Conservation (phyloP, 2,113 vertebrate species). For the Pachypanchax playfairii region DNA sequence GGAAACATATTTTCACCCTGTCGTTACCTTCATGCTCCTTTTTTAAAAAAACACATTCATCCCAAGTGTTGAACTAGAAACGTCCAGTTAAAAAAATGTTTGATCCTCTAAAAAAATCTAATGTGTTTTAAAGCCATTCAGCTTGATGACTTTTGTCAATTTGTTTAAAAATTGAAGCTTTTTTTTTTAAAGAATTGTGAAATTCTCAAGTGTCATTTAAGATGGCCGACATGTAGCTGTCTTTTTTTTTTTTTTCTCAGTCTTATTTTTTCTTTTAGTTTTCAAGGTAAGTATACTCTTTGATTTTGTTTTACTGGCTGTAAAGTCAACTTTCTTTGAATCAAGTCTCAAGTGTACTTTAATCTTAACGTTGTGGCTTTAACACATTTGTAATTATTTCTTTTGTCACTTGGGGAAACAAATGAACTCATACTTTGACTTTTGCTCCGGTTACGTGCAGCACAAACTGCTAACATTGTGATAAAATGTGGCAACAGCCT, state of each 20-base stretch:
- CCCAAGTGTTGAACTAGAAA: constrained; percentile 53
- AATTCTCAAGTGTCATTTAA: constrained; percentile 25
- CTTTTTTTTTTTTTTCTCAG: constrained; percentile 40
- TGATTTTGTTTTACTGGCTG: constrained; percentile 50
- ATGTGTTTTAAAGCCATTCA: constrained; percentile 33
- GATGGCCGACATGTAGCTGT: constrained; percentile 23
- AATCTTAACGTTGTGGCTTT: constrained; percentile 14
- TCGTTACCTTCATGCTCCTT: constrained; percentile 18
- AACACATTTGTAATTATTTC: background rate
- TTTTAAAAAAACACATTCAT: constrained; percentile 42
- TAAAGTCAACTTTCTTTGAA: constrained; percentile 24
- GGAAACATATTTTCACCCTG: constrained; percentile 16
- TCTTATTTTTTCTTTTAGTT: constrained; percentile 54
- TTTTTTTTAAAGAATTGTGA: constrained; percentile 1
- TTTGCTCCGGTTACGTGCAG: constrained; percentile 10
- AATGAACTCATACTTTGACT: background rate
- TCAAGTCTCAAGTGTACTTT: constrained; percentile 15
- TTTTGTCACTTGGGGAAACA: constrained; percentile 18
- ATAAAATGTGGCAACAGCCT: constrained; percentile 54
- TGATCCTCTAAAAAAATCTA: constrained; percentile 34
- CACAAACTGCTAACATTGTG: constrained; percentile 21
- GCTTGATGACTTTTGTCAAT: constrained; percentile 19
- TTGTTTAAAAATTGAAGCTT: constrained; percentile 14
- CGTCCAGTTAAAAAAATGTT: constrained; percentile 51
- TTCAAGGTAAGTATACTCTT: constrained; percentile 83